Evolutionary conservation across 2,888 invertebrate genomes (phyloP).

Genomic region (Caenorhabditis drosophilae): DNA sequence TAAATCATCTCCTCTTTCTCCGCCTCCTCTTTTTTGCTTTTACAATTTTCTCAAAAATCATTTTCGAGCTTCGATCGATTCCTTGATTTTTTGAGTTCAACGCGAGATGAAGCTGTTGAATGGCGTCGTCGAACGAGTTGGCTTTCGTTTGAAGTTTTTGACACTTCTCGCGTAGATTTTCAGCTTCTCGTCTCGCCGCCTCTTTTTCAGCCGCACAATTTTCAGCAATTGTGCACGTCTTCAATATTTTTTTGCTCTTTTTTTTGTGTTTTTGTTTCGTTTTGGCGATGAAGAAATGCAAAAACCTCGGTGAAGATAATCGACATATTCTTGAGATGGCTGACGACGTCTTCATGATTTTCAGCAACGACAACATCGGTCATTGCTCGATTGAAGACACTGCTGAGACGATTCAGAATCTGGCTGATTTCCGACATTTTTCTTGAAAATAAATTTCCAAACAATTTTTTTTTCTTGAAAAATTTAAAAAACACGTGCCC

Average conservation of each 20-base stretch:
- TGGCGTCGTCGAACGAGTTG: constrained; percentile 8
- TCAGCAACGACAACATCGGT: constrained; percentile 11
- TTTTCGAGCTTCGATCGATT: constrained; percentile 1
- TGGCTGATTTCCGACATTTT: background rate
- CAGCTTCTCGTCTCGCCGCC: background rate
- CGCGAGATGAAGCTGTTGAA: constrained; percentile 16
- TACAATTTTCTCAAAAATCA: constrained; percentile 1
- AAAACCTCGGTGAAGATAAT: constrained; percentile 24
- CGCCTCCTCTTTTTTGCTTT: background rate
- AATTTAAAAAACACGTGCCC: no score
- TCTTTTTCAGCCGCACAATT: constrained; percentile 6
- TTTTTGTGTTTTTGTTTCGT: no score
- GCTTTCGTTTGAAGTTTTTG: constrained; percentile 5
- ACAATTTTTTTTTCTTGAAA: background rate
- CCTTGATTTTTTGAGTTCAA: constrained; percentile 7
- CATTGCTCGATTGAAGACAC: constrained; percentile 15
- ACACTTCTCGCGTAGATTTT: background rate
- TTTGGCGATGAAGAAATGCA: no score
- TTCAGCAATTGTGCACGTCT: constrained; percentile 16
- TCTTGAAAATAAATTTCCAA: background rate
- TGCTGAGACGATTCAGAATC: constrained; percentile 9
- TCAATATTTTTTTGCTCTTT: no score
- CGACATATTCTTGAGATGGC: constrained; percentile 16
- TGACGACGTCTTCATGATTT: constrained; percentile 13
- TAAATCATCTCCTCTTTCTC: background rate